Evolutionary conservation across 2,797 vertebrate genomes (phyloP).

Genomic region (Xenopus petersii): DNA sequence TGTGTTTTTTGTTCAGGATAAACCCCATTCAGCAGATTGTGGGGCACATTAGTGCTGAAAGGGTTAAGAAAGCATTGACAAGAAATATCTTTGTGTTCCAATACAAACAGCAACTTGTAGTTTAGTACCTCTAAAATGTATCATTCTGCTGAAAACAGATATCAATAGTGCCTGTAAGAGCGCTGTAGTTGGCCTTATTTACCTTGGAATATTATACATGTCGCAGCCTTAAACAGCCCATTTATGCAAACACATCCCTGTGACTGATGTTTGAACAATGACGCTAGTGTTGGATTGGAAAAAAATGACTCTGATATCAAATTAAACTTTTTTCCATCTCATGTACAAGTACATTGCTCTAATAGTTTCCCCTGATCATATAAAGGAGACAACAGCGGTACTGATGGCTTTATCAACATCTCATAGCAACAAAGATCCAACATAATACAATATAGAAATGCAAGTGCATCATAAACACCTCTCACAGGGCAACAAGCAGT

Average conservation of each 20-base stretch:
- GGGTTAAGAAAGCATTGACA: conserved; percentile 19
- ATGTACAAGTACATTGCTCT: conserved; percentile 2
- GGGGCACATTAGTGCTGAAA: not conserved
- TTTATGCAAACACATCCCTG: conserved; percentile 41
- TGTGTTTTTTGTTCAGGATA: not conserved
- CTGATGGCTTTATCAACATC: not conserved
- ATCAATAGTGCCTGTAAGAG: conserved; percentile 32
- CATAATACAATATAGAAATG: too few relatives aligned
- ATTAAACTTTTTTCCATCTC: conserved; percentile 26
- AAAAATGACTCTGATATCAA: conserved; percentile 36
- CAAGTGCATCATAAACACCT: too few relatives aligned
- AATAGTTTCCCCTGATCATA: conserved; percentile 10
- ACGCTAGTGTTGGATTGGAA: conserved; percentile 40
- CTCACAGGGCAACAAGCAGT: too few relatives aligned
- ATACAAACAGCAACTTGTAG: conserved; percentile 29
- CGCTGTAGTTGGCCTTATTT: conserved; percentile 28
- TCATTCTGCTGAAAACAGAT: conserved; percentile 25
- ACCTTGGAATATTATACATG: conserved; percentile 38
- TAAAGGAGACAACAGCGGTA: not conserved
- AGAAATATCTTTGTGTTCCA: not conserved
- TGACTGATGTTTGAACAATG: conserved; percentile 43
- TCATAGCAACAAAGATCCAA: too few relatives aligned
- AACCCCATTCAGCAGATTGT: too few relatives aligned
- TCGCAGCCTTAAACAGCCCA: conserved; percentile 23
- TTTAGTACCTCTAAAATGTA: conserved; percentile 26